These are phyloP conservation scores for Bubo scandiacus DNA, from an alignment of 2,113 vertebrate species.

Conservation along the genomic window DNA sequence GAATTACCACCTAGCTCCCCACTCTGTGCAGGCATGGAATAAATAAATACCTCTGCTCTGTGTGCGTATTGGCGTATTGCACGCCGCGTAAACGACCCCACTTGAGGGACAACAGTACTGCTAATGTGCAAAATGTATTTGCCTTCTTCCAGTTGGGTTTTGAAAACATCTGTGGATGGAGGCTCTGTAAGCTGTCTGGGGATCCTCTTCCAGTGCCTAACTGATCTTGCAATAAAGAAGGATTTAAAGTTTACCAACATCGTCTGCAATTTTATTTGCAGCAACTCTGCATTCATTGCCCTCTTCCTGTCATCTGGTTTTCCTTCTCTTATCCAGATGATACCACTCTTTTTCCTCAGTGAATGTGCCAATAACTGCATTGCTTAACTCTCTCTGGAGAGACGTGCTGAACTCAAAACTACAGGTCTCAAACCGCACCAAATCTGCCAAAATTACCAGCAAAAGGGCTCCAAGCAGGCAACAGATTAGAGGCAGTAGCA, in stretches of 20 bases:
- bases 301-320: not conserved
- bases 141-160: not conserved
- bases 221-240: not conserved
- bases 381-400: not conserved
- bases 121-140: not conserved
- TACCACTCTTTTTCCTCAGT: not conserved
- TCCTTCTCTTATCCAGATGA: not conserved
- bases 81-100: too few relatives aligned
- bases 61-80: too few relatives aligned
- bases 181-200: not conserved
- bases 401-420: not conserved
- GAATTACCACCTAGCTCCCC: too few relatives aligned
- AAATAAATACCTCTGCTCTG: too few relatives aligned
- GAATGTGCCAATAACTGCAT: not conserved
- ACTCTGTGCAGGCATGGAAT: too few relatives aligned
- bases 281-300: fast-evolving
- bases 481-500: not conserved
- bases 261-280: not conserved
- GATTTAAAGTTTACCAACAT: not conserved
- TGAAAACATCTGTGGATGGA: fast-evolving
- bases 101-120: not conserved
- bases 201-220: not conserved
- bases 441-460: not conserved
- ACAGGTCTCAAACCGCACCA: not conserved
- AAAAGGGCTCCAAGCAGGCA: not conserved